Base-by-base conservation (phyloP, 2,888 invertebrate species). In the Rhagonycha lutea region DNA sequence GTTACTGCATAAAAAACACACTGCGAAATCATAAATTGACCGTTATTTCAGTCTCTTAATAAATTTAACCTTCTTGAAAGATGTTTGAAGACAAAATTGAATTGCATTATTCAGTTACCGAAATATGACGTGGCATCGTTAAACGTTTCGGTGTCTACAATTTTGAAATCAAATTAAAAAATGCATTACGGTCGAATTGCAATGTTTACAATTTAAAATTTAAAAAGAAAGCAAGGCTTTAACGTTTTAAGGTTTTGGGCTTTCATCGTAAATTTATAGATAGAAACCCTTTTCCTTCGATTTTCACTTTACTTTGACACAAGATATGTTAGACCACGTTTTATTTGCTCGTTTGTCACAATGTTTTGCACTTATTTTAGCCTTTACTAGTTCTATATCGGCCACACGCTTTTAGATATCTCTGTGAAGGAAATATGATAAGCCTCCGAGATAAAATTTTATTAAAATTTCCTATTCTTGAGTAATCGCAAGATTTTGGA, bases 241-340 rank as follows among this genome's bases (percentile, higher is more conserved):
- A 65, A 65, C 14, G 63, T 65, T 65, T 65, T 24, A 24, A 65
- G 24, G 26, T 65, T 65, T 65, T 32, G 12, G 26, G 74, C 74
- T 74, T 74, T 74, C 65, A 74, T 74, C 74, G 70, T 67, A 74
- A 74, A 70, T 70, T 74, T 74, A 67, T 73, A 76, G 77, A 77
- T 79, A 76, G 75, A 78, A 78, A 69, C 72, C 76, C 68, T 75
- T 75, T 77, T 62, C 71, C 75, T 79, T 74, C 73, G 76, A 76
- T 79, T 77, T 78, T 78, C 78, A 79, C 76, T 79, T 73, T 71
- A 69, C 78, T 77, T 78, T 78, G 74, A 78, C 76, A 77, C 78
- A 75, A 72, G 74, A 74, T 74, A 79, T 73, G 75, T 75, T 68
- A 72, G 78, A 77, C 74, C 68, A 72, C 68, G 75, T 75, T 79